A percentile compares a stretch with the other conserved stretches of the same genome.
Evolutionary conservation across 2,113 vertebrate species (phyloP).

Genomic region (Xyliphius kryptos): DNA sequence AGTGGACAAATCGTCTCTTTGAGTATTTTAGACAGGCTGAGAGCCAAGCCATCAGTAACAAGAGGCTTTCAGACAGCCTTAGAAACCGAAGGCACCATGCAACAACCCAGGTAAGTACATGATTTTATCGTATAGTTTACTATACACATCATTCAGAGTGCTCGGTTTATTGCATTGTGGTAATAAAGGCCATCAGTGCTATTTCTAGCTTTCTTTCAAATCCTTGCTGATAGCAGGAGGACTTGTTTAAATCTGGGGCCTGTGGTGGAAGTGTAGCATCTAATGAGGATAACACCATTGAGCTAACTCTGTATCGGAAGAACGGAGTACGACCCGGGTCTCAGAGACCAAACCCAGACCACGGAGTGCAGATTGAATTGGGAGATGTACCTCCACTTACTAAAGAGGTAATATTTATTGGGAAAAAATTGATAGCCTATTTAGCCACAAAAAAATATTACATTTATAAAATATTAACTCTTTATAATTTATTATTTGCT

Average conservation of each 20-base stretch:
- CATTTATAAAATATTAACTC: too few species aligned
- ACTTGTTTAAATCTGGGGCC: slow-evolving; percentile 41
- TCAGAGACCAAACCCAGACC: neutral
- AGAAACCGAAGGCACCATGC: slow-evolving; percentile 35
- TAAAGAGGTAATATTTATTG: slow-evolving; percentile 49
- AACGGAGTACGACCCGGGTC: neutral
- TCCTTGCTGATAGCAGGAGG: slow-evolving; percentile 44
- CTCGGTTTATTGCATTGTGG: too few species aligned
- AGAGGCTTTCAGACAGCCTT: slow-evolving; percentile 51
- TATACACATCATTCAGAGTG: too few species aligned
- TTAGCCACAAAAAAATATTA: too few species aligned
- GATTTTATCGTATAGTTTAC: too few species aligned
- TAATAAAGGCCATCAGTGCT: too few species aligned
- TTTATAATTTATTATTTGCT: too few species aligned
- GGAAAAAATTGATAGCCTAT: too few species aligned
- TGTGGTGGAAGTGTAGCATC: slow-evolving; percentile 45
- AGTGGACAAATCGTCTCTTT: slow-evolving; percentile 81
- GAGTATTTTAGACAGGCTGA: slow-evolving; percentile 69
- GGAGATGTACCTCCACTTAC: slow-evolving; percentile 37
- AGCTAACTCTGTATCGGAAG: slow-evolving; percentile 63
- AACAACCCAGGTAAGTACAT: slow-evolving; percentile 53
- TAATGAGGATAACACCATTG: slow-evolving; percentile 49
- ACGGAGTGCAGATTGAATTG: slow-evolving; percentile 40
- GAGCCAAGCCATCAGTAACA: neutral
- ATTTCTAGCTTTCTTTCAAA: neutral